Conservation (phyloP, 2,113 vertebrate genomes). For the Daphoenositta chrysoptera region DNA sequence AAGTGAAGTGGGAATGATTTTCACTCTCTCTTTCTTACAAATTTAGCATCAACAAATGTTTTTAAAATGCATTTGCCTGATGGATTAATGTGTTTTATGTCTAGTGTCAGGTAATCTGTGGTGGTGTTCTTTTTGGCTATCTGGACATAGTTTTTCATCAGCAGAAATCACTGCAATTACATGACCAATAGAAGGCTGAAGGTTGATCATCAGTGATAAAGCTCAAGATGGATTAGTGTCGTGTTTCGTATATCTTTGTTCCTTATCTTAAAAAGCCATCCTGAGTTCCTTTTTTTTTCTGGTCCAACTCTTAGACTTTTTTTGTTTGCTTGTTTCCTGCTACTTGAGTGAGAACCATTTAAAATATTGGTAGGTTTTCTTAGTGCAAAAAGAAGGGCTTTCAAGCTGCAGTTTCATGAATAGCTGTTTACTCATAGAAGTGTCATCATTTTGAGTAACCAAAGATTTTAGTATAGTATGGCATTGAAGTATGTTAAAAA, state of each 20-base stretch:
- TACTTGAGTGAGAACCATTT: neutral
- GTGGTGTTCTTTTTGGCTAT: conserved; percentile 75
- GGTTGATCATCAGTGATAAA: conserved; percentile 69
- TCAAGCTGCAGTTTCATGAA: neutral
- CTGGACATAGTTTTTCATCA: conserved; percentile 80
- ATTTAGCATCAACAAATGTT: neutral
- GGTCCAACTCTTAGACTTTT: conserved; percentile 20
- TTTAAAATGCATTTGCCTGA: neutral
- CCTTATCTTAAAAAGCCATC: conserved; percentile 81
- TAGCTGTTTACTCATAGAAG: neutral
- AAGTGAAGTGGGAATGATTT: conserved; percentile 21
- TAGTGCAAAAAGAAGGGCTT: neutral
- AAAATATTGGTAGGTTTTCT: neutral
- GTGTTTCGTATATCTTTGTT: conserved; percentile 76
- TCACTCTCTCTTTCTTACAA: neutral
- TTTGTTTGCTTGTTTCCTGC: conserved; percentile 37
- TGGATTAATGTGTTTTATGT: neutral
- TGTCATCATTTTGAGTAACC: neutral
- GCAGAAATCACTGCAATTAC: conserved; percentile 87
- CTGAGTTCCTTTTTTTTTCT: conserved; percentile 71
- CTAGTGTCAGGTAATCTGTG: conserved; percentile 69
- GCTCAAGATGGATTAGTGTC: conserved; percentile 69
- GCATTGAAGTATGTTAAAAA: neutral
- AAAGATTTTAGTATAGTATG: neutral
- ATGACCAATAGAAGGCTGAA: conserved; percentile 66